Percentiles rank a stretch among this genome's conserved stretches.
These are phyloP conservation scores for Elephas maximus DNA, from an alignment of 2,113 vertebrate species.

Conservation along the genomic window DNA sequence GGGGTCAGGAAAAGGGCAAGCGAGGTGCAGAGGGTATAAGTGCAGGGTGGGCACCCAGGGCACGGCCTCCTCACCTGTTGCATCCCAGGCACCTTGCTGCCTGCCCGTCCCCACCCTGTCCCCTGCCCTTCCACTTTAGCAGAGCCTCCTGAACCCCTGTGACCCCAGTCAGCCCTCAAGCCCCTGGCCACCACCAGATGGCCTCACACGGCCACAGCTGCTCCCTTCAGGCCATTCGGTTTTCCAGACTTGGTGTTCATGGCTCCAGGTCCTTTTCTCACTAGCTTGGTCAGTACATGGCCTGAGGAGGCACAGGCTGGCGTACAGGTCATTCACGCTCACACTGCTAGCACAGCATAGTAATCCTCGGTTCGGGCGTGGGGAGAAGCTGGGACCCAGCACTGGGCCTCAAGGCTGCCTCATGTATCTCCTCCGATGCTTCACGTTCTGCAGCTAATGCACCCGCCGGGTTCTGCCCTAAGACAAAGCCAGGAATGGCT, in stretches of 20 bases:
- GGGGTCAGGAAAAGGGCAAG: background rate
- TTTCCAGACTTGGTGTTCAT: rapidly evolving
- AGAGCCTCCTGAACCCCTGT: background rate
- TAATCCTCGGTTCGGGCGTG: rapidly evolving
- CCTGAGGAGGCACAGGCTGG: background rate
- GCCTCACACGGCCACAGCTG: rapidly evolving
- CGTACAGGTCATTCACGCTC: background rate
- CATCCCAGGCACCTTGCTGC: background rate
- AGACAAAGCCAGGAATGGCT: background rate
- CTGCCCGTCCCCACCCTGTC: background rate
- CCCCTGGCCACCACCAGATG: rapidly evolving
- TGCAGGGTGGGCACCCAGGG: too few relatives aligned
- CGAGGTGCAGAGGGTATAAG: rapidly evolving
- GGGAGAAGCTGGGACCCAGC: rapidly evolving
- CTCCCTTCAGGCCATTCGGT: rapidly evolving
- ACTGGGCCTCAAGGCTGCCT: background rate
- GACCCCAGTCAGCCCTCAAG: rapidly evolving
- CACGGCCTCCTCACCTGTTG: too few relatives aligned
- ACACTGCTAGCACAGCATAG: background rate
- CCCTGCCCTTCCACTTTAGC: rapidly evolving
- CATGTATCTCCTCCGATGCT: rapidly evolving
- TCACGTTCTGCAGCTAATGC: background rate
- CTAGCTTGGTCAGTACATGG: rapidly evolving
- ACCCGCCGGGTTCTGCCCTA: background rate
- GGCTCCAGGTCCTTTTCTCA: background rate